Conservation (phyloP, 2,888 invertebrate species). For the Periphyllus acericola region DNA sequence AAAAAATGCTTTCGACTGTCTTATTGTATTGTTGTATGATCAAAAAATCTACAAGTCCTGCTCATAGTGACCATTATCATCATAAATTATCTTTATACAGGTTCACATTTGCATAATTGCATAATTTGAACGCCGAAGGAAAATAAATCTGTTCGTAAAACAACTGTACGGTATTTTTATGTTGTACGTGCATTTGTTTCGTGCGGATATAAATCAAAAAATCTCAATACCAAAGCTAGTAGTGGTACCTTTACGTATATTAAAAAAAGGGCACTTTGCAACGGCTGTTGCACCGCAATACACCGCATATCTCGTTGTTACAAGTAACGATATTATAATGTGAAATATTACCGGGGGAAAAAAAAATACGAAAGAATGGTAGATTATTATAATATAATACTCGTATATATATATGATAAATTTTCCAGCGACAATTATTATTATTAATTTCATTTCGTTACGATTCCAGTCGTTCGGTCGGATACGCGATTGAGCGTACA, state of each 20-base stretch:
- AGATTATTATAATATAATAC: no score
- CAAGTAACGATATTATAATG: conserved; percentile 6
- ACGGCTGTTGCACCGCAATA: not conserved
- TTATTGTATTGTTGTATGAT: no score
- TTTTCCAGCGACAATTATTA: not conserved
- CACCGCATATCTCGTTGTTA: not conserved
- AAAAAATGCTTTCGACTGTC: no score
- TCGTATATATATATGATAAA: no score
- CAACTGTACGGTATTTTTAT: not conserved
- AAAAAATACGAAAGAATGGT: not conserved
- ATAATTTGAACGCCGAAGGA: no score
- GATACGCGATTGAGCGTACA: not conserved
- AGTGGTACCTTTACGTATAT: not conserved
- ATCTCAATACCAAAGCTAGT: not conserved
- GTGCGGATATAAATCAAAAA: not conserved
- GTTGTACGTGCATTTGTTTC: not conserved
- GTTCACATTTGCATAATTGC: no score
- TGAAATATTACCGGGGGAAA: not conserved
- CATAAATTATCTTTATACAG: no score
- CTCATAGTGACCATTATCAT: no score
- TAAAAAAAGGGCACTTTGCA: not conserved
- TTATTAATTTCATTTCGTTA: not conserved
- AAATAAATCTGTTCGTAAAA: no score
- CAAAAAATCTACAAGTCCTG: no score
- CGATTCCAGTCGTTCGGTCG: not conserved